A percentile compares a stretch with the other conserved stretches of the same genome.
Evolutionary conservation across 1,140 invertebrate species (phyloP).

Genomic region (Tribolium madens): DNA sequence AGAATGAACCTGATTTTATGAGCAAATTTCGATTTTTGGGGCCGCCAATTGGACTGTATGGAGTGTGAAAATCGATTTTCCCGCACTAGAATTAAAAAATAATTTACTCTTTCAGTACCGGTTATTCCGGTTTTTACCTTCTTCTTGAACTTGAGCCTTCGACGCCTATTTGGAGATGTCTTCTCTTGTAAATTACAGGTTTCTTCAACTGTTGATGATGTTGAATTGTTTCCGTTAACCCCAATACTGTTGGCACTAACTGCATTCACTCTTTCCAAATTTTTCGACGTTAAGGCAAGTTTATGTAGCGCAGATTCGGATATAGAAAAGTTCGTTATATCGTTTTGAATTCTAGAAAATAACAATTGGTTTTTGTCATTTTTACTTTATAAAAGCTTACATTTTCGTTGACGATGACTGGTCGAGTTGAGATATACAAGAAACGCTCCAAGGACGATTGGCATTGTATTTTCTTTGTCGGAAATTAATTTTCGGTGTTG

Average conservation of each 20-base stretch:
- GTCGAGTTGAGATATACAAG: conserved; percentile 79
- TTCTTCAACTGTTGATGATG: conserved; percentile 76
- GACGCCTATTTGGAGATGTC: conserved; percentile 72
- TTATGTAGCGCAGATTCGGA: conserved; percentile 89
- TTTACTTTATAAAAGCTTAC: conserved; percentile 40
- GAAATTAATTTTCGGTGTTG: conserved; percentile 66
- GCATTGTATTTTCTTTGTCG: conserved; percentile 69
- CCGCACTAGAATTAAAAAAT: conserved; percentile 51
- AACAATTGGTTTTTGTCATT: background rate
- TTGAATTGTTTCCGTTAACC: conserved; percentile 61
- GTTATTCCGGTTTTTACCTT: conserved; percentile 55
- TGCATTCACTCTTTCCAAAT: conserved; percentile 63
- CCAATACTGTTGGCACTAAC: conserved; percentile 37
- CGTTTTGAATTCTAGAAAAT: conserved; percentile 60
- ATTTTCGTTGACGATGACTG: conserved; percentile 43
- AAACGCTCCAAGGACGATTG: conserved; percentile 85
- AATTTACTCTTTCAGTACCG: background rate
- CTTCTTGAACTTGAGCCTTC: conserved; percentile 76
- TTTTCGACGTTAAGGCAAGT: conserved; percentile 68
- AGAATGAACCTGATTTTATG: conserved; percentile 78
- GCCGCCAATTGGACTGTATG: conserved; percentile 42
- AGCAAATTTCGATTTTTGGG: conserved; percentile 60
- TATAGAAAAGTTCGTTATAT: conserved; percentile 74
- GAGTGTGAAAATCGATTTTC: conserved; percentile 52
- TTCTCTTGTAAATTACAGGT: conserved; percentile 69